These are phyloP conservation scores for Ammodytes dubius DNA, from an alignment of 2,113 vertebrate species.

Conservation along the genomic window DNA sequence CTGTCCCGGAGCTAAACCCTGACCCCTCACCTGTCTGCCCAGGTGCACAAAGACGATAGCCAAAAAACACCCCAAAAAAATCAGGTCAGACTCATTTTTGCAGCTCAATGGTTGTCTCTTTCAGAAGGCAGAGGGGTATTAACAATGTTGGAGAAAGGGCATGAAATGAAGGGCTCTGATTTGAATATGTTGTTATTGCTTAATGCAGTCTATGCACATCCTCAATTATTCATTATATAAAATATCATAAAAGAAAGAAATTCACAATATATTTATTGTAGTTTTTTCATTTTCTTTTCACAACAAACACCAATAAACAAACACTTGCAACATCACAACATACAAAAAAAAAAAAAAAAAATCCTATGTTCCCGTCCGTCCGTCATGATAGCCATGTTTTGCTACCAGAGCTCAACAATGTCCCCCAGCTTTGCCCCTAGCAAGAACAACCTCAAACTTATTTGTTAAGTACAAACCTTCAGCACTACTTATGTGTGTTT, in stretches of 20 bases:
- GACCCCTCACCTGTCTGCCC: constrained; percentile 40
- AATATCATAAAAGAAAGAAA: background rate
- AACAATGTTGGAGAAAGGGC: background rate
- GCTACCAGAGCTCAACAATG: too few relatives aligned
- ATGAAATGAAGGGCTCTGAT: background rate
- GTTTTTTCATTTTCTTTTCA: too few relatives aligned
- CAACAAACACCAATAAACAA: too few relatives aligned
- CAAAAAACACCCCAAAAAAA: background rate
- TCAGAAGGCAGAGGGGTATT: background rate
- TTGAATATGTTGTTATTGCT: background rate
- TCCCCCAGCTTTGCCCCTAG: too few relatives aligned
- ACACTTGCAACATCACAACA: too few relatives aligned
- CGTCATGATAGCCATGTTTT: too few relatives aligned
- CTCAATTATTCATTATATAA: background rate
- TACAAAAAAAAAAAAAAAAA: too few relatives aligned
- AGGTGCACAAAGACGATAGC: constrained; percentile 20
- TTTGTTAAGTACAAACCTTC: background rate
- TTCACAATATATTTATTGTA: too few relatives aligned
- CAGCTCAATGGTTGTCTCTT: background rate
- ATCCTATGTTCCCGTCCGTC: too few relatives aligned
- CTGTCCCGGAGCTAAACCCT: constrained; percentile 1
- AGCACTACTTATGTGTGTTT: background rate
- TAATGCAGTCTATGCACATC: background rate
- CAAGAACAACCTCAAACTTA: too few relatives aligned
- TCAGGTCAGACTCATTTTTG: background rate